A percentile compares a stretch with the other conserved stretches of the same genome.
These are phyloP conservation scores for Griposia aprilina DNA, from an alignment of 2,888 invertebrate genomes.

Conservation along the genomic window DNA sequence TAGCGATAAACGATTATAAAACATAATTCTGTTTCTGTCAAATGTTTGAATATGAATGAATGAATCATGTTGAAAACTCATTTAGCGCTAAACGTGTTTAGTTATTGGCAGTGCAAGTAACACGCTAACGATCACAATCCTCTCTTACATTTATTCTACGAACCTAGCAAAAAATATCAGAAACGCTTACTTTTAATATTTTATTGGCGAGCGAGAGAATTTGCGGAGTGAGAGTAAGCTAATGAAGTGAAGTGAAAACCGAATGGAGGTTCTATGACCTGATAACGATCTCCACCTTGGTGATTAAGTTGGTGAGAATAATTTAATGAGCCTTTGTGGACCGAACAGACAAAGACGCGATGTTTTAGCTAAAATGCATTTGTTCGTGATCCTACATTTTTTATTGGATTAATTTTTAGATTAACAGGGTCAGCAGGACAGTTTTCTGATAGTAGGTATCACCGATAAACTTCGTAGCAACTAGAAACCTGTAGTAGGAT, in stretches of 20 bases:
- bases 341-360: slow-evolving; percentile 55
- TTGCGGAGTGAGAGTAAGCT: slow-evolving; percentile 71
- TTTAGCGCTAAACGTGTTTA: too few relatives aligned
- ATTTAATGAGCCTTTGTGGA: slow-evolving; percentile 79
- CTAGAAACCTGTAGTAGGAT: neutral
- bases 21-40: too few relatives aligned
- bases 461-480: neutral
- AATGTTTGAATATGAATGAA: too few relatives aligned
- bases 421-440: neutral
- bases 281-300: slow-evolving; percentile 77
- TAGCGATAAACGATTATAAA: too few relatives aligned
- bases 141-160: neutral
- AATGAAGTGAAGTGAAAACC: slow-evolving; percentile 82
- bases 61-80: too few relatives aligned
- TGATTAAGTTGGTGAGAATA: slow-evolving; percentile 77
- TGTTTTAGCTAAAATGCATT: slow-evolving; percentile 25
- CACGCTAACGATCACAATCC: neutral
- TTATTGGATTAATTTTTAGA: slow-evolving; percentile 13
- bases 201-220: slow-evolving; percentile 55
- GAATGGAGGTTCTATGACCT: slow-evolving; percentile 80
- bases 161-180: slow-evolving; percentile 21
- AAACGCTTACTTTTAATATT: slow-evolving; percentile 46
- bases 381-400: slow-evolving; percentile 1
- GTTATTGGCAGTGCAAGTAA: neutral
- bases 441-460: neutral